These are phyloP conservation scores for Aspidiotus rigidus DNA, from an alignment of 2,888 invertebrate species.

Conservation along the genomic window DNA sequence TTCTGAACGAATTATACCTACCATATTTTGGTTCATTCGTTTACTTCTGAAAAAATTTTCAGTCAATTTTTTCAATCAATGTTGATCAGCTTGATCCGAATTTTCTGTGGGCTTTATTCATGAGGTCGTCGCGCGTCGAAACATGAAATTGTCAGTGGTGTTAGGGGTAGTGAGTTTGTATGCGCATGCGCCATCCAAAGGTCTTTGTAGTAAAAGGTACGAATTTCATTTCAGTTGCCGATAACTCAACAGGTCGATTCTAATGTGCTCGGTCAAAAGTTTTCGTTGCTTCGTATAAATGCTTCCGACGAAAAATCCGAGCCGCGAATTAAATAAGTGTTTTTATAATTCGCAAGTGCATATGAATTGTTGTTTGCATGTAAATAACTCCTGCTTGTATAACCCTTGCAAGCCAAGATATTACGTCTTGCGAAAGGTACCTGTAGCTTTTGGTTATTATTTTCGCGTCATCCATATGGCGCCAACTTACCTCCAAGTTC, in stretches of 20 bases:
- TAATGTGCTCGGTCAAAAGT: constrained; percentile 39
- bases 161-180: neutral
- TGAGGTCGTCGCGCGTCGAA: too few relatives aligned
- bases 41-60: too few relatives aligned
- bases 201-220: neutral
- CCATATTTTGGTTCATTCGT: too few relatives aligned
- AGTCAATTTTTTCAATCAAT: too few relatives aligned
- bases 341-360: constrained; percentile 40
- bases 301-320: constrained; percentile 41
- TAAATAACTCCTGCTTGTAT: constrained; percentile 53
- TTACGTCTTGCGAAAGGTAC: neutral
- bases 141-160: too few relatives aligned
- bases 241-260: constrained; percentile 48
- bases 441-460: too few relatives aligned
- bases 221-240: constrained; percentile 37
- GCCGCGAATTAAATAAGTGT: constrained; percentile 22
- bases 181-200: neutral
- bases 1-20: too few relatives aligned
- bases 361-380: constrained; percentile 47
- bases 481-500: too few relatives aligned
- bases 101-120: too few relatives aligned
- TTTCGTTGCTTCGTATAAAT: constrained; percentile 40
- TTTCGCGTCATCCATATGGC: too few relatives aligned
- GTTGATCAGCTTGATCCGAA: too few relatives aligned
- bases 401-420: constrained; percentile 53